These are phyloP conservation scores for roundworm (Caenorhabditis elegans) DNA, from an alignment of 1,140 invertebrate species.

Conservation along the genomic window DNA sequence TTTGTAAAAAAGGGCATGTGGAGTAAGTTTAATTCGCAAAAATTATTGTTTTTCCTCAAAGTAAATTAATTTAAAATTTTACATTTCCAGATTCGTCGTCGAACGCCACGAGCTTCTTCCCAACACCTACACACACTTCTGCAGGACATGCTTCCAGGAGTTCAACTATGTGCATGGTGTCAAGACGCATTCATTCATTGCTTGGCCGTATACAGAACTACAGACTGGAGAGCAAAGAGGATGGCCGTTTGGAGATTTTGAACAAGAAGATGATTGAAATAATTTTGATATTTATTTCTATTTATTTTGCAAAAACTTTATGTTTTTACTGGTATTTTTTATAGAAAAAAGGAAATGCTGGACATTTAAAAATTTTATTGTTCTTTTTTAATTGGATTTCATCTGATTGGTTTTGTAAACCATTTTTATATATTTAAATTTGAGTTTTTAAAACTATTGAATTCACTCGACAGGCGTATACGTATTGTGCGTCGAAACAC, in stretches of 20 bases:
- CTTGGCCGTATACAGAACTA: constrained; percentile 53
- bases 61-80: not conserved
- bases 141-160: constrained; percentile 51
- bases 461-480: too few relatives aligned
- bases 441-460: too few relatives aligned
- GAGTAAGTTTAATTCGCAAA: constrained; percentile 44
- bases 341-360: not conserved
- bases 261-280: not conserved
- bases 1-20: constrained; percentile 50
- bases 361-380: too few relatives aligned
- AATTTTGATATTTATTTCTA: not conserved
- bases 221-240: not conserved
- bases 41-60: not conserved
- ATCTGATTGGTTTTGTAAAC: too few relatives aligned
- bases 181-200: constrained; percentile 56
- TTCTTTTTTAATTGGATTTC: too few relatives aligned
- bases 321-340: not conserved
- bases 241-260: constrained; percentile 6
- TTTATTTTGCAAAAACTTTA: too few relatives aligned
- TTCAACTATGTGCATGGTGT: constrained; percentile 55
- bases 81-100: constrained; percentile 58
- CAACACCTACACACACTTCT: constrained; percentile 54
- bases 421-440: too few relatives aligned
- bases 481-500: too few relatives aligned
- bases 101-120: constrained; percentile 62